phyloP scores from a whole-genome alignment of 2,888 invertebrate species.

The Phengaris alcon region DNA sequence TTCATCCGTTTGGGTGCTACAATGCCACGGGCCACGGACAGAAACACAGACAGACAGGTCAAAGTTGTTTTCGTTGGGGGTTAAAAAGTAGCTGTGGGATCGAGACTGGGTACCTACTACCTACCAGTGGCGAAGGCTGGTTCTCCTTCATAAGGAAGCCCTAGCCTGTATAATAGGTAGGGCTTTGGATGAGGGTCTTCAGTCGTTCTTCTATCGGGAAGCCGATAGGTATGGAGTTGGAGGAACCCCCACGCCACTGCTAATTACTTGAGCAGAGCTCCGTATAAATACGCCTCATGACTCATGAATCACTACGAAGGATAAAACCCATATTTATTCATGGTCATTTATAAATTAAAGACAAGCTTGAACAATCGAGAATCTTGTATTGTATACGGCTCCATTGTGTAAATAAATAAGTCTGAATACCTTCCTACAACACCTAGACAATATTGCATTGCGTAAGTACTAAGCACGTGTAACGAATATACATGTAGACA shows the following conservation, averaged over 20 bases:
- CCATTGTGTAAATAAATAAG: not conserved
- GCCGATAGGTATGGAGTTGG: not conserved
- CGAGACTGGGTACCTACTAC: too few relatives aligned
- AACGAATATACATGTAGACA: too few relatives aligned
- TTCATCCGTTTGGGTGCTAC: too few relatives aligned
- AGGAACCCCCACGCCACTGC: not conserved
- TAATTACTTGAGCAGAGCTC: not conserved
- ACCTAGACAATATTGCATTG: too few relatives aligned
- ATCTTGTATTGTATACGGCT: not conserved
- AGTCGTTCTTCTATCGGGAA: too few relatives aligned
- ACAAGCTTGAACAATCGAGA: slow-evolving; percentile 15
- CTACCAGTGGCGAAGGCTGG: too few relatives aligned
- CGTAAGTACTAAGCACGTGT: too few relatives aligned
- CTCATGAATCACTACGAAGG: not conserved
- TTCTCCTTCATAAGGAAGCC: too few relatives aligned
- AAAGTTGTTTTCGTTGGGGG: not conserved
- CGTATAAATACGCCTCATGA: not conserved
- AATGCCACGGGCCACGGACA: too few relatives aligned
- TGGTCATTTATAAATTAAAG: slow-evolving; percentile 13
- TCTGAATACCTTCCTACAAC: not conserved
- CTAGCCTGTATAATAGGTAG: too few relatives aligned
- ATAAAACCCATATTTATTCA: slow-evolving; percentile 12
- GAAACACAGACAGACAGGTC: too few relatives aligned
- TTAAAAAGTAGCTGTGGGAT: not conserved
- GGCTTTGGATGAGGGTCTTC: too few relatives aligned